Conservation (phyloP, 2,113 vertebrate genomes). For the Pelmatolapia mariae region DNA sequence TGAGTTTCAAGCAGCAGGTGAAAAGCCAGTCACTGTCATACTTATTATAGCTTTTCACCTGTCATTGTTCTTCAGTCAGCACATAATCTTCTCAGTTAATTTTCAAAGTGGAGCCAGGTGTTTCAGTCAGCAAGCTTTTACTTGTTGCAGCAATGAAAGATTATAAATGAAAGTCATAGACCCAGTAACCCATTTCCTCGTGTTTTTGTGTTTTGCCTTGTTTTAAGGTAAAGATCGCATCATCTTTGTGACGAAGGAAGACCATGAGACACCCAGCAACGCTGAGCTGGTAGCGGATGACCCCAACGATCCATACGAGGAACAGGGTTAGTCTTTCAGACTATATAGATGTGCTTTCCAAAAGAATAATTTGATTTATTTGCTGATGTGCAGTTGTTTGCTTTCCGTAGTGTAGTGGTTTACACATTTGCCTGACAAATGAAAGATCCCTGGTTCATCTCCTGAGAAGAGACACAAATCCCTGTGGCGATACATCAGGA, state of each 20-base stretch:
- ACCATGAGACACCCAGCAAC: slow-evolving; percentile 92
- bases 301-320: slow-evolving; percentile 92
- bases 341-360: background rate
- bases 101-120: background rate
- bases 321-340: slow-evolving; percentile 72
- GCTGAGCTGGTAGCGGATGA: slow-evolving; percentile 95
- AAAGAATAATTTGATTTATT: background rate
- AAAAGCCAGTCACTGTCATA: background rate
- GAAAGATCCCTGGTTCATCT: background rate
- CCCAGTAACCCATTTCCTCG: background rate
- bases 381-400: background rate
- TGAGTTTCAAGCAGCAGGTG: background rate
- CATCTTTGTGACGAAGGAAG: slow-evolving; percentile 80
- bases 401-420: background rate
- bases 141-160: background rate
- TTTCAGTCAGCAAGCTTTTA: background rate
- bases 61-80: background rate
- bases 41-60: background rate
- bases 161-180: background rate
- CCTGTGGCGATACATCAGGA: background rate
- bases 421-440: background rate
- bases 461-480: background rate
- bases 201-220: background rate
- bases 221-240: slow-evolving; percentile 73
- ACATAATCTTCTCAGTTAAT: background rate